These are phyloP conservation scores for Oasisia sp. DNA, from an alignment of 2,888 invertebrate genomes.

Conservation along the genomic window DNA sequence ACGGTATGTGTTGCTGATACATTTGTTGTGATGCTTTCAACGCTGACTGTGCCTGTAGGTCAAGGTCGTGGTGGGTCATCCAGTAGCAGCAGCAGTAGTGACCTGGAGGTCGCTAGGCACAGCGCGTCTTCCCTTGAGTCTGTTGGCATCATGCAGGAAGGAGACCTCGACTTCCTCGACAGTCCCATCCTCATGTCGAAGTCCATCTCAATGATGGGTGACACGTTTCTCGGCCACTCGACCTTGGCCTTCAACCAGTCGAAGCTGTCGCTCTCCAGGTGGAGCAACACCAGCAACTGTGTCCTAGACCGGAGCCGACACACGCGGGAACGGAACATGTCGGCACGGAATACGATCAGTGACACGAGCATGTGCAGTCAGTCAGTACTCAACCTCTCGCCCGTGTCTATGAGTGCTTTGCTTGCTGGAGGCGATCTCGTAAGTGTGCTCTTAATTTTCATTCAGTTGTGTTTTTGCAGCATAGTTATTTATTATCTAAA, in stretches of 20 bases:
- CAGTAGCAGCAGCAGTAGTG: not conserved
- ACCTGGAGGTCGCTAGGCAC: not conserved
- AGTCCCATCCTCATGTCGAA: conserved; percentile 7
- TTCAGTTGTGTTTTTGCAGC: not conserved
- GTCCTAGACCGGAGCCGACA: not conserved
- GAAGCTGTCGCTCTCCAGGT: not conserved
- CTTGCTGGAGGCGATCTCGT: not conserved
- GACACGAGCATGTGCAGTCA: not conserved
- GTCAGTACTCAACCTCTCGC: not conserved
- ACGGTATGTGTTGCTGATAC: no score
- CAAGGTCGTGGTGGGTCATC: not conserved
- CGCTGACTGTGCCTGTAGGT: no score
- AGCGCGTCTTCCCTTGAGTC: not conserved
- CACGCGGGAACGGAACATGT: not conserved
- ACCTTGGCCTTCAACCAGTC: not conserved
- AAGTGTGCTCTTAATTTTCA: not conserved
- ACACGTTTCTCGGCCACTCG: not conserved
- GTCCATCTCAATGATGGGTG: not conserved
- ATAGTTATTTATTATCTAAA: not conserved
- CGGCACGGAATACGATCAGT: not conserved
- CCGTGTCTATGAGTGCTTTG: not conserved
- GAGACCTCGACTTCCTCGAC: not conserved
- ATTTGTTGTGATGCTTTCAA: no score
- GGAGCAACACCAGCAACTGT: not conserved
- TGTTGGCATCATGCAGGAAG: not conserved